Conservation (phyloP, 2,113 vertebrate species). For the Lophotis ruficrista region DNA sequence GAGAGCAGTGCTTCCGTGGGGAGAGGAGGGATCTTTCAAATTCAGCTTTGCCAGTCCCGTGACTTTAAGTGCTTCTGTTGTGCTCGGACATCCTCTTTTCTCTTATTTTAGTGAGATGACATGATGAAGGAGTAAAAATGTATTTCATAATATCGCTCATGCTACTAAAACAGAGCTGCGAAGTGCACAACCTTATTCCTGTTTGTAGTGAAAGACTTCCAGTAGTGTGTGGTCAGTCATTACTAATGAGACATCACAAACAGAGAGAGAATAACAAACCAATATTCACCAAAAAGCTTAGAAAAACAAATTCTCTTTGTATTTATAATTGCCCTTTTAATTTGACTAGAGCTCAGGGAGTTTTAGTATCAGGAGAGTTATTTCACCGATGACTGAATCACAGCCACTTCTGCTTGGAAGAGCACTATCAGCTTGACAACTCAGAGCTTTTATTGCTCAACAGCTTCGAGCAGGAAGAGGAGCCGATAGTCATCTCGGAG, state of each 20-base stretch:
- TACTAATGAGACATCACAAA: neutral
- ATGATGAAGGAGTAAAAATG: neutral
- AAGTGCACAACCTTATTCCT: neutral
- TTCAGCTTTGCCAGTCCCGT: neutral
- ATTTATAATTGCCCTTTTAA: neutral
- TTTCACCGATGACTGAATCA: slow-evolving; percentile 10
- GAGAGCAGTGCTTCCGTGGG: neutral
- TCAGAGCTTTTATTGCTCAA: slow-evolving; percentile 49
- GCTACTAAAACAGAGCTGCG: neutral
- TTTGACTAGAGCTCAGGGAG: neutral
- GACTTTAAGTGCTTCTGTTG: neutral
- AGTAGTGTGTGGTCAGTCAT: fast-evolving
- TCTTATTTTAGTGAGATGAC: neutral
- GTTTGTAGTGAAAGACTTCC: neutral
- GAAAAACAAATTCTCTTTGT: neutral
- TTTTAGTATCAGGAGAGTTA: neutral
- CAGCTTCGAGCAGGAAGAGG: slow-evolving; percentile 26
- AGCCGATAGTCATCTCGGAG: neutral
- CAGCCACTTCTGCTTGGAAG: slow-evolving; percentile 36
- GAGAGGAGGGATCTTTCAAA: neutral
- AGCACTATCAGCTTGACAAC: slow-evolving; percentile 44
- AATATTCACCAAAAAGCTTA: neutral
- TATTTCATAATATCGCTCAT: neutral
- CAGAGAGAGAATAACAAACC: neutral
- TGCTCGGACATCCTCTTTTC: neutral